A percentile compares a stretch with the other conserved stretches of the same genome.
These are phyloP conservation scores for Limnothrissa miodon DNA, from an alignment of 2,113 vertebrate species.

Conservation along the genomic window DNA sequence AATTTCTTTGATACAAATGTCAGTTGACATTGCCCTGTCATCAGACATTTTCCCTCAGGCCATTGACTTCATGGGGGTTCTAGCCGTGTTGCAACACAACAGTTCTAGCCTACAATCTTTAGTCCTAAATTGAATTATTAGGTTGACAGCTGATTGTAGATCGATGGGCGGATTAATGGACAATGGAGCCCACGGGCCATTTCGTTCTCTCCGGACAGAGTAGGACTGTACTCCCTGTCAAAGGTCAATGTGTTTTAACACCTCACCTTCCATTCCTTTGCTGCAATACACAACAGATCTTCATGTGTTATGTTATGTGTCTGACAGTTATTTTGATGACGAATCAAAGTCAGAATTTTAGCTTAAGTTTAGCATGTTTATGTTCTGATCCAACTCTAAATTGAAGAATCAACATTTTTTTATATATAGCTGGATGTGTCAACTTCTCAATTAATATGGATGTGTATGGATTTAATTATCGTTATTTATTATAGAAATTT, in stretches of 20 bases:
- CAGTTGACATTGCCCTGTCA: slow-evolving; percentile 18
- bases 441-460: no score
- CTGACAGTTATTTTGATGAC: not conserved
- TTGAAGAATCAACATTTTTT: no score
- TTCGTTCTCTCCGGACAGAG: not conserved
- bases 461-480: no score
- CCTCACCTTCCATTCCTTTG: not conserved
- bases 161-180: slow-evolving; percentile 44
- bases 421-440: no score
- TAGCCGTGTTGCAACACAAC: no score
- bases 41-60: slow-evolving; percentile 14
- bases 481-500: no score
- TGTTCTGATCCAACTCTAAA: no score
- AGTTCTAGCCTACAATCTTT: slow-evolving; percentile 4
- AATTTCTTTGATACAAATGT: not conserved
- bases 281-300: not conserved
- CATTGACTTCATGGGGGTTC: slow-evolving; percentile 26
- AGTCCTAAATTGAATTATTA: slow-evolving; percentile 51
- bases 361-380: no score
- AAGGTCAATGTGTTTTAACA: slow-evolving; percentile 41
- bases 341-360: no score
- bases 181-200: slow-evolving; percentile 33
- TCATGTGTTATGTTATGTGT: not conserved
- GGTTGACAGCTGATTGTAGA: slow-evolving; percentile 42
- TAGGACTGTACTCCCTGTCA: slow-evolving; percentile 26